A percentile compares a stretch with the other conserved stretches of the same genome.
Evolutionary conservation across 2,113 vertebrate genomes (phyloP).

Genomic region (Ictalurus furcatus): DNA sequence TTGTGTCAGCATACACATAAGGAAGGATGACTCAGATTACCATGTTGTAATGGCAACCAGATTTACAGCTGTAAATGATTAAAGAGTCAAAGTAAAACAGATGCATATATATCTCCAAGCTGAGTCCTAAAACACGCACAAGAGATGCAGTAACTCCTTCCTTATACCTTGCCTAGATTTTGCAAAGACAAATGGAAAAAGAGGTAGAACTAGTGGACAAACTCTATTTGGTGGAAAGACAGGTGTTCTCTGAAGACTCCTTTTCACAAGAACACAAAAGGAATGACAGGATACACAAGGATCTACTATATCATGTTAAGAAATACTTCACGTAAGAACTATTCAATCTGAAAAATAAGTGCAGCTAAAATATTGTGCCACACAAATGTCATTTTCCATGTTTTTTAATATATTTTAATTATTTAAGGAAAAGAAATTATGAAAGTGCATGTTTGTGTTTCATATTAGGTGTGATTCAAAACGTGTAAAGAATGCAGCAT

Average conservation of each 20-base stretch:
- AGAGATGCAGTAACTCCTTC: neutral
- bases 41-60: neutral
- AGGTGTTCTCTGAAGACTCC: conserved; percentile 82
- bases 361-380: neutral
- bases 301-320: conserved; percentile 76
- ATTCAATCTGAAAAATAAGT: neutral
- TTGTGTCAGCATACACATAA: conserved; percentile 12
- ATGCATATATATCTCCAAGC: conserved; percentile 17
- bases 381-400: neutral
- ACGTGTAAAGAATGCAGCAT: conserved; percentile 74
- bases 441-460: conserved; percentile 18
- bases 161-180: neutral
- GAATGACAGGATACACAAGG: conserved; percentile 79
- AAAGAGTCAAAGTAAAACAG: conserved; percentile 18
- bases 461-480: conserved; percentile 78
- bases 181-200: conserved; percentile 54
- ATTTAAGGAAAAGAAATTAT: neutral
- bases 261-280: conserved; percentile 81
- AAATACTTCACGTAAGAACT: conserved; percentile 80
- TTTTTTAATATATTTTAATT: no score
- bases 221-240: conserved; percentile 82
- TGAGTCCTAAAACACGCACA: neutral
- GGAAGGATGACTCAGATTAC: conserved; percentile 31
- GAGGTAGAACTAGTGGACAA: conserved; percentile 74
- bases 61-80: conserved; percentile 43